Base-by-base conservation (phyloP, 2,113 vertebrate genomes). In the Phalacrocorax pelagicus region DNA sequence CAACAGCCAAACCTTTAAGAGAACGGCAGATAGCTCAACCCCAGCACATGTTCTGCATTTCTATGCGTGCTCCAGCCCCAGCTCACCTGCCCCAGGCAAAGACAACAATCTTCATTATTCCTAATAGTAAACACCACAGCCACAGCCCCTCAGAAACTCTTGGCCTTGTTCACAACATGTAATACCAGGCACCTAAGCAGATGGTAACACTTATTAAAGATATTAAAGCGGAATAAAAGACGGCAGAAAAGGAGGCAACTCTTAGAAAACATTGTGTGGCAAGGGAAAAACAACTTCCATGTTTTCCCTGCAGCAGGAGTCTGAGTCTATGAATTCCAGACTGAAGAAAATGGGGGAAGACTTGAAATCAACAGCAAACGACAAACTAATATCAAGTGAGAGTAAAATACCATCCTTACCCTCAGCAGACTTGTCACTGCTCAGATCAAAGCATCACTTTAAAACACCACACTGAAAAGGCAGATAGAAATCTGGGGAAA, bases 161-260 rank as follows among this genome's bases (percentile, higher is more conserved):
- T 90, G 80, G 65, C 42, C 75, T 86, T 65, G 36, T 42, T 92
- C 90, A 62, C 24, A 63, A 20, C 3, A 1, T 29, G n/a, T 74
- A 91, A 34, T 44, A 78, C 58, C 73, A 82, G 73, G 69, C 80
- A 88, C 61, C 51, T 55, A 88, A 73, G 54, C 95, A 97, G 94
- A 90, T 94, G 95, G 95, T 94, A 97, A 77, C 78, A 95, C 78
- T 97, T 97, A 93, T 32, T 95, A 87, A 91, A 70, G 49, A 47
- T 95, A 82, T 69, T 91, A 91, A 88, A 90, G 74, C 9, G 51
- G 22, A 95, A 92, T 38, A 92, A 95, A 94, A 79, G 40, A 63
- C 2, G 0, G 34, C 40, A 95, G 73, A 92, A 96, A 97, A 90
- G 47, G 26, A 94, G 84, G 78, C 66, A 91, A 90, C 69, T 77